These are phyloP conservation scores for Galagoides demidoff DNA, from an alignment of 2,797 vertebrate species.

Conservation along the genomic window DNA sequence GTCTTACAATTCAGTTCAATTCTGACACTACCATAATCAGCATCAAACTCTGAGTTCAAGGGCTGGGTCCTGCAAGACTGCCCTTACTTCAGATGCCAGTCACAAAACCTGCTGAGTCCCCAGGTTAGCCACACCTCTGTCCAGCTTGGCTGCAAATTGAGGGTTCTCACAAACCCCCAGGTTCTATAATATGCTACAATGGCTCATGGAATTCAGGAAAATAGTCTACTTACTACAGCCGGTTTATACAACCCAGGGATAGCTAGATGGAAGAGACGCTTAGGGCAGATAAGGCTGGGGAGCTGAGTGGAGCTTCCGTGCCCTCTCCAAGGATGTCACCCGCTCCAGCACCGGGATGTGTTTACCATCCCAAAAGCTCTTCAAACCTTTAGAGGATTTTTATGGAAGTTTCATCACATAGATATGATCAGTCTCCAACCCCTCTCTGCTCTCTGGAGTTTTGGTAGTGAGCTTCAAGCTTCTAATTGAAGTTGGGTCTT, in stretches of 20 bases:
- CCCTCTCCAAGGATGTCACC: not conserved
- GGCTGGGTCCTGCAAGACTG: not conserved
- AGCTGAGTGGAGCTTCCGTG: accelerated
- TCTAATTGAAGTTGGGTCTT: not conserved
- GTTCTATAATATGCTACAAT: not conserved
- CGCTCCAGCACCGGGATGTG: not conserved
- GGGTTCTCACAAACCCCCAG: not conserved
- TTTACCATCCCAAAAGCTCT: not conserved
- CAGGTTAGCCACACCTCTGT: not conserved
- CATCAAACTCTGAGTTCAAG: not conserved
- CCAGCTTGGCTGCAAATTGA: not conserved
- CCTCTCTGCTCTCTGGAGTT: not conserved
- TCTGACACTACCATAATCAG: not conserved
- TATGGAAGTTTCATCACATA: not conserved
- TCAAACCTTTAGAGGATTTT: not conserved
- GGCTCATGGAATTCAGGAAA: not conserved
- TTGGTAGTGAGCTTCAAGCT: not conserved
- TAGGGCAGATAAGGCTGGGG: too few relatives aligned
- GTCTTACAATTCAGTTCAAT: not conserved
- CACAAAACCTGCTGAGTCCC: not conserved
- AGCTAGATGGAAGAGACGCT: not conserved
- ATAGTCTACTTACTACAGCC: not conserved
- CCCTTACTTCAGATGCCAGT: not conserved
- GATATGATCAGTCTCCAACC: not conserved
- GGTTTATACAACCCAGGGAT: too few relatives aligned